Conservation (phyloP, 2,888 invertebrate species). For the Girardia tigrina region DNA sequence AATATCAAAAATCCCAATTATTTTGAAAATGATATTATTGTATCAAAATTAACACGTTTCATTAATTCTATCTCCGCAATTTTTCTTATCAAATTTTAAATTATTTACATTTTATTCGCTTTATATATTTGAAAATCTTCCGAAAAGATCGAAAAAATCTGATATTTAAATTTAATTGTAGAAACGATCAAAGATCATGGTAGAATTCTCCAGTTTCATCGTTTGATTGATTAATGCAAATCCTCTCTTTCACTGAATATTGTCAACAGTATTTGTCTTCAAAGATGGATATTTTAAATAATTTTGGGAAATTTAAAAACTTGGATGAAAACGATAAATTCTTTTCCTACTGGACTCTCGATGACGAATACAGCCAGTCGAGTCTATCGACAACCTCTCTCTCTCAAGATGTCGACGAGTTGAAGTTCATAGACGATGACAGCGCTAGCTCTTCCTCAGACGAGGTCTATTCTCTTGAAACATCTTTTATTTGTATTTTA, state of each 20-base stretch:
- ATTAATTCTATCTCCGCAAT: too few species aligned
- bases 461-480: background rate
- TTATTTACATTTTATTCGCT: too few species aligned
- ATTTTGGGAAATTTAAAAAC: background rate
- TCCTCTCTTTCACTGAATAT: background rate
- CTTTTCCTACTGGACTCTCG: background rate
- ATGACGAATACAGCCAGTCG: background rate
- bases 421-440: conserved; percentile 6
- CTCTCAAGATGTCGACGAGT: conserved; percentile 15
- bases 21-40: too few species aligned
- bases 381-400: background rate
- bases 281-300: conserved; percentile 12
- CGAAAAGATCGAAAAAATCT: too few species aligned
- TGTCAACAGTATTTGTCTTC: background rate
- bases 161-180: too few species aligned
- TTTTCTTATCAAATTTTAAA: too few species aligned
- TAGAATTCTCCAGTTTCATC: background rate
- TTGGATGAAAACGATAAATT: background rate
- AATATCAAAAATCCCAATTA: too few species aligned
- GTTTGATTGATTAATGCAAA: background rate
- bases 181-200: too few species aligned
- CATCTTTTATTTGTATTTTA: too few species aligned
- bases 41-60: too few species aligned
- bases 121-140: too few species aligned
- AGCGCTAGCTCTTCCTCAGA: background rate